A percentile compares a stretch with the other conserved stretches of the same genome.
These are phyloP conservation scores for Potamarius usumacintae DNA, from an alignment of 2,113 vertebrate genomes.

Conservation along the genomic window DNA sequence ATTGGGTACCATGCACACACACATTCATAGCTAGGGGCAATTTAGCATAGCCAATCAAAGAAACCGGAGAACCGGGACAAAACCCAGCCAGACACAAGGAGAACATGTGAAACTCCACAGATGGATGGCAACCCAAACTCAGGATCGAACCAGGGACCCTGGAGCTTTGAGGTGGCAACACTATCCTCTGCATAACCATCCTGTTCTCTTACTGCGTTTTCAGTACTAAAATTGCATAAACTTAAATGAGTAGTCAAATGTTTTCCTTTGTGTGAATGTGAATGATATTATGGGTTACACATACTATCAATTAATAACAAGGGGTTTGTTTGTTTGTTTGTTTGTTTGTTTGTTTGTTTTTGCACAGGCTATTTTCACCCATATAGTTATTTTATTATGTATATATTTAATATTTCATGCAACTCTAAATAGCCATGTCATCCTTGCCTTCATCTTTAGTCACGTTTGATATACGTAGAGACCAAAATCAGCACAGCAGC, in stretches of 20 bases:
- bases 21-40: neutral
- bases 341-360: neutral
- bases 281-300: neutral
- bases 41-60: neutral
- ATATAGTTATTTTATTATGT: neutral
- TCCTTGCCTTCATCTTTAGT: neutral
- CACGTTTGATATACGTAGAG: neutral
- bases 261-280: neutral
- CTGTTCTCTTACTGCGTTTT: neutral
- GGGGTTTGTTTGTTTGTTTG: neutral
- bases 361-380: constrained; percentile 14
- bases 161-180: neutral
- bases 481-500: neutral
- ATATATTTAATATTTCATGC: constrained; percentile 21
- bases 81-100: neutral
- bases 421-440: constrained; percentile 12
- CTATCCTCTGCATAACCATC: neutral
- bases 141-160: neutral
- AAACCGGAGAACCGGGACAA: neutral
- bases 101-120: neutral
- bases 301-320: neutral
- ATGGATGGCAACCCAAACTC: neutral
- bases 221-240: neutral
- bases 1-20: neutral
- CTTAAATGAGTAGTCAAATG: neutral